Evolutionary conservation across 2,888 invertebrate species (phyloP), one percentile per base, ranked within the genome.

Genomic region (Pristionchus maxplancki): DNA sequence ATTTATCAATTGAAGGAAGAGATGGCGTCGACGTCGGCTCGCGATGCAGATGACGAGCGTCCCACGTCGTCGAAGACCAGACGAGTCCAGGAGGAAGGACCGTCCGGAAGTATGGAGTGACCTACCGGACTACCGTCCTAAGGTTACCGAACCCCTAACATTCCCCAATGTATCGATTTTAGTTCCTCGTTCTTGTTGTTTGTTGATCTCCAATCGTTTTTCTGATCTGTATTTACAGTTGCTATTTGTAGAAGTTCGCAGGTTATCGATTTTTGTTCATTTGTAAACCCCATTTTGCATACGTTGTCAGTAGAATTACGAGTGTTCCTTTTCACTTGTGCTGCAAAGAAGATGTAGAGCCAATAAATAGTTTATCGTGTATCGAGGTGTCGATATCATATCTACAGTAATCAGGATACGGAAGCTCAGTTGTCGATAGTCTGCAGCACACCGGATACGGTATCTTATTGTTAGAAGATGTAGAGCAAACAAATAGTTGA

Each of bases 1-100:
- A 78, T 78, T n/a, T 78, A 78, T 28, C 78, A 48, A 48, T 78
- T 78, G 78, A 78, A 78, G 78, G 78, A 78, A n/a, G 78, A 44
- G 44, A 11, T n/a, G 62, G 24, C n/a, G 67, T 4, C 67, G 34
- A 34, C 11, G 67, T 28, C 31, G 20, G 67, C 20, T 1, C 31
- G 34, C 9, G 67, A 67, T 28, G 11, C 67, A 24, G 78, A 44
- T 9, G 74, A 44, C 5, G 74, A 74, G 9, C 37, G 44, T n/a
- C 78, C 78, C 5, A 48, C 78, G 1, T 48, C 78, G 28, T 78
- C 78, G 4, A 78, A 78, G 78, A 44, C 44, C 1, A 78, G 78
- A 28, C 24, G 78, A n/a, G 78, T 78, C 28, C n/a, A 78, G 24
- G 44, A 44, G 5, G 44, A 17, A 15, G 44, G 74, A 74, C 44